A percentile compares a stretch with the other conserved stretches of the same genome.
Conservation (phyloP, 1,140 invertebrate genomes). For the Drosophila nebulosa region DNA sequence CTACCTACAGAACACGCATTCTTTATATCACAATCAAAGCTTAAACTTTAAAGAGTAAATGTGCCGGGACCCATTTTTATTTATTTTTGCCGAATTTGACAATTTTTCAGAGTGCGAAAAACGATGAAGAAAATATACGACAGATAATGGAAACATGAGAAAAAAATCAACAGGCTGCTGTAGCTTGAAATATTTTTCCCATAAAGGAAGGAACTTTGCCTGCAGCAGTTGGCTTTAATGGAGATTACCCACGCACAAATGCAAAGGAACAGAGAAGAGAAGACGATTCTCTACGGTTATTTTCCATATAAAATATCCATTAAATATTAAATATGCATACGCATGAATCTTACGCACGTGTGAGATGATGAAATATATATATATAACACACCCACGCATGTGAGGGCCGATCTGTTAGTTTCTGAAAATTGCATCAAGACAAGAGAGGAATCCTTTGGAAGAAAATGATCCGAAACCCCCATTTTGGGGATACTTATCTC, state of each 20-base stretch:
- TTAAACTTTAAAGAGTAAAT: background rate
- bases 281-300: constrained; percentile 15
- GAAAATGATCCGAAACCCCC: no score
- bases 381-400: background rate
- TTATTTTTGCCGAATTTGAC: background rate
- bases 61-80: background rate
- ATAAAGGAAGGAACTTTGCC: constrained; percentile 7
- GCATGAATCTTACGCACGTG: constrained; percentile 26
- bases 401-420: background rate
- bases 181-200: background rate
- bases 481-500: no score
- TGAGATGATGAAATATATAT: constrained; percentile 23
- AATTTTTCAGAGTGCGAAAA: constrained; percentile 5
- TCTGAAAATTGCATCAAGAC: no score
- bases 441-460: no score
- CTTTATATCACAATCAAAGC: no score
- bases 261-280: constrained; percentile 2
- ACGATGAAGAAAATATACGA: constrained; percentile 3
- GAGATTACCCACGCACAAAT: constrained; percentile 36
- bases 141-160: background rate
- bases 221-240: constrained; percentile 23
- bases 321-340: constrained; percentile 46
- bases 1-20: no score
- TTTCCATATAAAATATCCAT: constrained; percentile 42
- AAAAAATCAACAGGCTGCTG: constrained; percentile 9